Evolutionary conservation across 2,113 vertebrate genomes (phyloP).

Genomic region (Proterorhinus semilunaris): DNA sequence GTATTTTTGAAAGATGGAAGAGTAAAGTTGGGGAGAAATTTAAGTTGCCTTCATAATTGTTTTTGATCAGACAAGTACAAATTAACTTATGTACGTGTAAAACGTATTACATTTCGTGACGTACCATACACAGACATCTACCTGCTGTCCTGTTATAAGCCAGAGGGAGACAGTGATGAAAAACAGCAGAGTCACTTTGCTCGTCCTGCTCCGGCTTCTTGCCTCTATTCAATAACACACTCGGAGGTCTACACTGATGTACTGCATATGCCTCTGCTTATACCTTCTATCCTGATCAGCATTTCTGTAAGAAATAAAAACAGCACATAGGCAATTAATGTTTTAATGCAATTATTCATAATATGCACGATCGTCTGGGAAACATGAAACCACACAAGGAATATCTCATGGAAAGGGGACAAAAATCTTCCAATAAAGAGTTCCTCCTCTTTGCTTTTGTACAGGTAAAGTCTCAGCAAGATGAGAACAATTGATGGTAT

Average conservation of each 20-base stretch:
- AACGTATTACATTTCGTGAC: not conserved
- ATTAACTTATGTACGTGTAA: not conserved
- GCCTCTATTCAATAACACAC: slow-evolving; percentile 31
- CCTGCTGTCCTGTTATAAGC: slow-evolving; percentile 3
- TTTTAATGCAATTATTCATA: not conserved
- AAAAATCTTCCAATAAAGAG: not conserved
- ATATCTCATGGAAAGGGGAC: not conserved
- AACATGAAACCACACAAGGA: not conserved
- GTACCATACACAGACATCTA: not conserved
- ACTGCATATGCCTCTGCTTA: slow-evolving; percentile 28
- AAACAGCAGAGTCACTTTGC: slow-evolving; percentile 47
- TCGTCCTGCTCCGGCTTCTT: slow-evolving; percentile 51
- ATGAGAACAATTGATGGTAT: too few species aligned
- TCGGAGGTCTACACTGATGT: not conserved
- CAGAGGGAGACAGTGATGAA: slow-evolving; percentile 43
- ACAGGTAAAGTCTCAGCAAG: too few species aligned
- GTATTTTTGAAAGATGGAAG: too few species aligned
- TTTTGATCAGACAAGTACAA: not conserved
- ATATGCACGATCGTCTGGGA: not conserved
- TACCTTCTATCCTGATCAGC: too few species aligned
- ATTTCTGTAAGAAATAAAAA: not conserved
- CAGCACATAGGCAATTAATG: not conserved
- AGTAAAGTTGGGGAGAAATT: too few species aligned
- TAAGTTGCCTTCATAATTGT: not conserved
- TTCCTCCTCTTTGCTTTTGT: too few species aligned